phyloP scores from a whole-genome alignment of 2,888 invertebrate species.

The Craniophora ligustri region DNA sequence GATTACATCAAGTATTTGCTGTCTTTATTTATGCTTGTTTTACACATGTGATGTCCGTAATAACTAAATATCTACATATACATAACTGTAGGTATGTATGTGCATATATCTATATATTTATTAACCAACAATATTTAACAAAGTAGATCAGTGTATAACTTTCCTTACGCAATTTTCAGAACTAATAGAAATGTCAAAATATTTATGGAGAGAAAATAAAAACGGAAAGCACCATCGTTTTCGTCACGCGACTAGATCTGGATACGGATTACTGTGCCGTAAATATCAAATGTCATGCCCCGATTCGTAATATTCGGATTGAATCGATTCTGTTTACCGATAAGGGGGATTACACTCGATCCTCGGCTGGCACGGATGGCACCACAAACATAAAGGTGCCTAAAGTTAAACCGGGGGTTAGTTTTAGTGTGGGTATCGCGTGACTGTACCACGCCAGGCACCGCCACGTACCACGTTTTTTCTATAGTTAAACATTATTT shows the following conservation, averaged over 20 bases:
- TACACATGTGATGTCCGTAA: too few relatives aligned
- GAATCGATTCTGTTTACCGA: conserved; percentile 85
- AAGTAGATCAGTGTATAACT: background rate
- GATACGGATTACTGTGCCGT: conserved; percentile 82
- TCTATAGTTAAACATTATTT: conserved; percentile 65
- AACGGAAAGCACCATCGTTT: conserved; percentile 67
- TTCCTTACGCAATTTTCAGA: conserved; percentile 21
- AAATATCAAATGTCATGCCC: conserved; percentile 87
- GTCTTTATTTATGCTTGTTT: too few relatives aligned
- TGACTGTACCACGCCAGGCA: conserved; percentile 72
- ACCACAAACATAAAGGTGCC: conserved; percentile 78
- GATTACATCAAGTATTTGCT: too few relatives aligned
- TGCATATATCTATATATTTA: too few relatives aligned
- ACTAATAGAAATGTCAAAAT: conserved; percentile 59
- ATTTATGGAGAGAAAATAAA: conserved; percentile 71
- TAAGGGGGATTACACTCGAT: conserved; percentile 84
- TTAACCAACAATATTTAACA: too few relatives aligned
- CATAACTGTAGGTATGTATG: too few relatives aligned
- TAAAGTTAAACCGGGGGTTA: conserved; percentile 73
- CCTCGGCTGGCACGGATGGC: conserved; percentile 82
- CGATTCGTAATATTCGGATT: conserved; percentile 86
- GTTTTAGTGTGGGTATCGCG: conserved; percentile 75
- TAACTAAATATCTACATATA: too few relatives aligned
- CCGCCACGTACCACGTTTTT: conserved; percentile 72
- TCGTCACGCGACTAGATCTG: conserved; percentile 82